Evolutionary conservation across 2,113 vertebrate species (phyloP).

Genomic region (Phaethon lepturus): DNA sequence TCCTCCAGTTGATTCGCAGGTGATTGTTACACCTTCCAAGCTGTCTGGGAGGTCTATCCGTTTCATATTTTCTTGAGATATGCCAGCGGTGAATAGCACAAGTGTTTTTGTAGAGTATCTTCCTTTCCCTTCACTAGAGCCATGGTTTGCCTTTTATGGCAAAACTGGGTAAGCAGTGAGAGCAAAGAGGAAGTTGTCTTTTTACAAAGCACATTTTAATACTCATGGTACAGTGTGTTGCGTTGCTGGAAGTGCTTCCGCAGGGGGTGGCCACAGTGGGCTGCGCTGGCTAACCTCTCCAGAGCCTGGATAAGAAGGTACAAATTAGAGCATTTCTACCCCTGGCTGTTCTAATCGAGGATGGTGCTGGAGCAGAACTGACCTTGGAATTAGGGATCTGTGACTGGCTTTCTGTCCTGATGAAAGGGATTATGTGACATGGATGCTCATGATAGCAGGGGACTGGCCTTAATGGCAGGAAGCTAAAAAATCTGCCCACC

Average conservation of each 20-base stretch:
- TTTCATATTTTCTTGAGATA: background rate
- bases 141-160: background rate
- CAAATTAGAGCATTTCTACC: conserved; percentile 35
- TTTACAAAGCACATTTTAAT: background rate
- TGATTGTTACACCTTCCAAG: background rate
- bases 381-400: conserved; percentile 19
- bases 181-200: background rate
- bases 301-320: background rate
- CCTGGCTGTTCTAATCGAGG: conserved; percentile 22
- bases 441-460: conserved; percentile 35
- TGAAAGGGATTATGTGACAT: conserved; percentile 57
- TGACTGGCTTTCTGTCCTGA: conserved; percentile 9
- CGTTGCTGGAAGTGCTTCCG: background rate
- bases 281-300: background rate
- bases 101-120: background rate
- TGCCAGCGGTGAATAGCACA: background rate
- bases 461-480: background rate
- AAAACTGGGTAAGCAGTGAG: background rate
- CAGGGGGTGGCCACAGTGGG: background rate
- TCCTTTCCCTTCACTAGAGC: background rate
- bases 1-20: background rate
- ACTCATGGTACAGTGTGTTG: accelerated
- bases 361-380: conserved; percentile 38
- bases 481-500: background rate
- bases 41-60: accelerated